Base-by-base conservation (phyloP, 2,888 invertebrate genomes). In the Ochropleura leucogaster region DNA sequence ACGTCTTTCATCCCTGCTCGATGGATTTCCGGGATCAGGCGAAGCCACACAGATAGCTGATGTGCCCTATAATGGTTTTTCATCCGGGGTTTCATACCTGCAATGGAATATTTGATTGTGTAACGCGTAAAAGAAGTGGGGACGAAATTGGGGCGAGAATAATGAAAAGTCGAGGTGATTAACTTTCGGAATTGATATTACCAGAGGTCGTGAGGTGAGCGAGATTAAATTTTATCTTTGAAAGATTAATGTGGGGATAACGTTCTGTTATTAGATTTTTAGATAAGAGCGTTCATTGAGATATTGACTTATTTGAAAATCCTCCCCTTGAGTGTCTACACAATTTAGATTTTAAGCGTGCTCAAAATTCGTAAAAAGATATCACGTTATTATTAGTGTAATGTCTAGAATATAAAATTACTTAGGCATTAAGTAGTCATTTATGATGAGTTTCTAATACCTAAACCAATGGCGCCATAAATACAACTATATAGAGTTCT, bases 21-120 rank as follows among this genome's bases (percentile, higher is more conserved):
- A 94, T 98, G 98, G 55, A 98, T 97, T 95, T 99, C 99, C 10
- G 99, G 99, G 88, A 99, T 98, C 72, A 99, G 97, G 75, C 99
- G 98, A 72, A 99, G 95, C 99, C 99, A 99, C 84, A 99, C 98
- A 78, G 99, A 99, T 83, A 99, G 97, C 94, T 99, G 99, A 96
- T 99, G 99, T n/a, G 99, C 99, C 63, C 99, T 97, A 96, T 99
- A 99, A 97, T 99, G 99, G 95, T 99, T 99, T 95, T 98, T 98
- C 97, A 99, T 98, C 89, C 98, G 97, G 18, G 99, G 99, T 92
- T 99, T 98, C 98, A 98, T 98, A 83, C 99, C 99, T 99, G 97
- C 89, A 94, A 95, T 85, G 89, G 88, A 93, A 92, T 91, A 88
- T 90, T 87, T 87, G 77, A 89, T 88, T 92, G 88, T 91, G 79